phyloP scores from a whole-genome alignment of 53 echinoderm and acorn worm genomes.

The Zoroaster sp. region DNA sequence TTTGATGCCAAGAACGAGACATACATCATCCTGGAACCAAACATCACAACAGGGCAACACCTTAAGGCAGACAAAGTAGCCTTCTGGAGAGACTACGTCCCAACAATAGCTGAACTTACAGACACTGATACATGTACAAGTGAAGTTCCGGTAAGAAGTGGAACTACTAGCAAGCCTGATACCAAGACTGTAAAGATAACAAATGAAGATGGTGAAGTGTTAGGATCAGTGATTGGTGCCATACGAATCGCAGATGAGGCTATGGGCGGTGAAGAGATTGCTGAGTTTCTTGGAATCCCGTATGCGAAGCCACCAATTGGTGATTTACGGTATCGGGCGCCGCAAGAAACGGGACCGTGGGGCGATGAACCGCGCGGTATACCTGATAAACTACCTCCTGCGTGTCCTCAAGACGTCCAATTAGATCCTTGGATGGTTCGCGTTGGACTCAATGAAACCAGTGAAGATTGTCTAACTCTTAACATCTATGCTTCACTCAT shows the following conservation, averaged over 20 bases:
- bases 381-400: constrained; percentile 1
- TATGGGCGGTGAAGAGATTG: constrained; percentile 23
- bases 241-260: constrained; percentile 22
- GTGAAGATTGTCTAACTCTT: constrained; percentile 68
- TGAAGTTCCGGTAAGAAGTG: constrained; percentile 13
- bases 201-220: neutral
- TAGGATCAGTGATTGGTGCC: constrained; percentile 24
- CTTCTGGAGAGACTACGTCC: constrained; percentile 67
- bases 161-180: neutral
- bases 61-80: constrained; percentile 12
- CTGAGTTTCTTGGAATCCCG: constrained; percentile 63
- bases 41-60: constrained; percentile 6
- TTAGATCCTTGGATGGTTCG: constrained; percentile 29
- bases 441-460: constrained; percentile 1
- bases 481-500: constrained; percentile 51
- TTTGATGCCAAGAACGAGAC: constrained; percentile 43
- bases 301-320: constrained; percentile 65
- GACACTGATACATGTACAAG: neutral
- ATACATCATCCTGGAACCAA: constrained; percentile 46
- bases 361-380: constrained; percentile 41
- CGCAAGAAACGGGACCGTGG: constrained; percentile 55
- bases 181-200: neutral
- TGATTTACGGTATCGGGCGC: constrained; percentile 52
- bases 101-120: neutral
- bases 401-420: constrained; percentile 35